A percentile compares a stretch with the other conserved stretches of the same genome.
Evolutionary conservation across 1,140 invertebrate genomes (phyloP).

Genomic region (Eubasilissa regina): DNA sequence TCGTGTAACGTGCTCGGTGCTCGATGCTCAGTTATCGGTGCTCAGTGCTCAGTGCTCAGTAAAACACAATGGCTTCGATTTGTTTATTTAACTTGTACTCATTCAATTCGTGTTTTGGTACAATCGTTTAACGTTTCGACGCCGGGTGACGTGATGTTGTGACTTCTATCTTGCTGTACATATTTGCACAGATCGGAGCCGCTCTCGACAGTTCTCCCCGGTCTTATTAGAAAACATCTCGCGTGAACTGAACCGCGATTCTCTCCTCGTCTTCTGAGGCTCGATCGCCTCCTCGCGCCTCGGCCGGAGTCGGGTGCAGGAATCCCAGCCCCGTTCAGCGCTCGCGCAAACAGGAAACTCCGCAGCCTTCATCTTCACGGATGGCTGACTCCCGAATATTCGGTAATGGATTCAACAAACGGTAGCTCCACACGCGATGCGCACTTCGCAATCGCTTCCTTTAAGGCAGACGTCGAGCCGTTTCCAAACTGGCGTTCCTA

Average conservation of each 20-base stretch:
- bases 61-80: too few species aligned
- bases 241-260: background rate
- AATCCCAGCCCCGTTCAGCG: background rate
- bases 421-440: background rate
- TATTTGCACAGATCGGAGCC: too few species aligned
- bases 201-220: too few species aligned
- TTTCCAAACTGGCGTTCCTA: background rate
- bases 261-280: background rate
- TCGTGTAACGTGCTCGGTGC: too few species aligned
- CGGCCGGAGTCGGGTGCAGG: background rate
- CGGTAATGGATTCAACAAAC: background rate
- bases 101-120: too few species aligned
- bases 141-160: too few species aligned
- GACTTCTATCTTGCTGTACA: too few species aligned
- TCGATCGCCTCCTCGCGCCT: background rate
- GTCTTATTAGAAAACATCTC: background rate
- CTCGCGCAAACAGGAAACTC: slow-evolving; percentile 1
- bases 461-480: too few species aligned
- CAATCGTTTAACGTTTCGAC: too few species aligned
- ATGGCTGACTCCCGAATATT: background rate
- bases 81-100: too few species aligned
- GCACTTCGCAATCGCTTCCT: background rate
- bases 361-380: slow-evolving; percentile 20
- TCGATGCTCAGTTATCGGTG: too few species aligned
- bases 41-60: too few species aligned